A percentile compares a stretch with the other conserved stretches of the same genome.
phyloP scores from a whole-genome alignment of 2,797 vertebrate species.

The Menidia menidia region DNA sequence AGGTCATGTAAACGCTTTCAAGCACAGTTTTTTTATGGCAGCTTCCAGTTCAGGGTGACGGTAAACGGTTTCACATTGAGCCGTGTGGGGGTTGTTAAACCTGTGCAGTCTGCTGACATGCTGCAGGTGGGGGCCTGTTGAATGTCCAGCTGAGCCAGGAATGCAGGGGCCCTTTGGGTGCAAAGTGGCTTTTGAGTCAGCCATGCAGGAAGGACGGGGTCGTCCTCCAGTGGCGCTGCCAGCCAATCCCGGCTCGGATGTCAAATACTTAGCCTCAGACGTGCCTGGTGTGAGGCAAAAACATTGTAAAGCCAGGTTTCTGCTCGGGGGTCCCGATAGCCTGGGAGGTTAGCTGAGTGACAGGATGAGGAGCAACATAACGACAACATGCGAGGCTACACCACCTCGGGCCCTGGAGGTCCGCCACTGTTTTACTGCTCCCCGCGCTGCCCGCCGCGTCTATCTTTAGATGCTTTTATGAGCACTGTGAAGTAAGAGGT shows the following conservation, averaged over 20 bases:
- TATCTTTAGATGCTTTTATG: conserved; percentile 77
- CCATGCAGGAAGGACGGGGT: conserved; percentile 13
- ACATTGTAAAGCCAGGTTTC: conserved; percentile 3
- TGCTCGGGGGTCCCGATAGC: conserved; percentile 9
- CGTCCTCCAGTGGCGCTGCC: conserved; percentile 6
- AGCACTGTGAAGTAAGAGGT: conserved; percentile 47
- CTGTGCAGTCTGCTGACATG: conserved; percentile 62
- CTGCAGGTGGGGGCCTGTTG: conserved; percentile 77
- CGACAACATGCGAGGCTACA: conserved; percentile 32
- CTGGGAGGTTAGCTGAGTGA: conserved; percentile 23
- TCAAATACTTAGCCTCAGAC: conserved; percentile 13
- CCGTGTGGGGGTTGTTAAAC: conserved; percentile 55
- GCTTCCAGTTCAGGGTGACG: conserved; percentile 44
- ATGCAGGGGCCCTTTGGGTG: conserved; percentile 68
- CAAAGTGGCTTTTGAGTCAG: conserved; percentile 28
- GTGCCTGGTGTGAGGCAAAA: conserved; percentile 6
- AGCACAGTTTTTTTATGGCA: conserved; percentile 62
- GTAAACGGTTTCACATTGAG: conserved; percentile 60
- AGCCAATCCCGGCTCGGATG: conserved; percentile 15
- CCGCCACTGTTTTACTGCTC: conserved; percentile 66
- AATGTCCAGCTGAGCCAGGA: conserved; percentile 77
- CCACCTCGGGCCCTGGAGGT: conserved; percentile 49
- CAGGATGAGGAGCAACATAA: conserved; percentile 37
- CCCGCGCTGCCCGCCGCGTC: conserved; percentile 51
- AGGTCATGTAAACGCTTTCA: conserved; percentile 37